Conservation (phyloP, 2,888 invertebrate genomes). For the Gandaritis pyraliata region DNA sequence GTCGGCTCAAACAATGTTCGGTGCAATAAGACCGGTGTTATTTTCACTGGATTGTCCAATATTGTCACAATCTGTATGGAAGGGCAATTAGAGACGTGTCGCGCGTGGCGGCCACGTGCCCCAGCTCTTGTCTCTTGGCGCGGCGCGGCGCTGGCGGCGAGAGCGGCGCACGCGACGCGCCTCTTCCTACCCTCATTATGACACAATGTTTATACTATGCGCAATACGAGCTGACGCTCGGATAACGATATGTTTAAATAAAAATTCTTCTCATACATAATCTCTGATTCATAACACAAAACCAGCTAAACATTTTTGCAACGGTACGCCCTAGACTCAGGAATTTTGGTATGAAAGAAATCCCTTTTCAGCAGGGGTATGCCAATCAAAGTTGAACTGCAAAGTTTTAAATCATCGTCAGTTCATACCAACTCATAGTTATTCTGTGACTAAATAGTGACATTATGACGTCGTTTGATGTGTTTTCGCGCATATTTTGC, state of each 20-base stretch:
- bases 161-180: conserved; percentile 42
- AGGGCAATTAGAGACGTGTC: conserved; percentile 81
- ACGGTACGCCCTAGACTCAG: conserved; percentile 49
- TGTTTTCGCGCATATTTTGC: too few relatives aligned
- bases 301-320: conserved; percentile 7
- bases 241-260: conserved; percentile 65
- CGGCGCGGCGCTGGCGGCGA: conserved; percentile 36
- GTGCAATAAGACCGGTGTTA: conserved; percentile 74
- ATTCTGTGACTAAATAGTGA: too few relatives aligned
- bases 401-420: too few relatives aligned
- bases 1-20: conserved; percentile 66
- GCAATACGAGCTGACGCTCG: conserved; percentile 55
- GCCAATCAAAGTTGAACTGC: too few relatives aligned
- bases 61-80: conserved; percentile 80
- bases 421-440: too few relatives aligned
- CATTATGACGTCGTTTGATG: too few relatives aligned
- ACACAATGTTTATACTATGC: conserved; percentile 71
- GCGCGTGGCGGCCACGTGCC: conserved; percentile 79
- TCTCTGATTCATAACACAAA: conserved; percentile 32
- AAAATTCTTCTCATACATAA: conserved; percentile 42
- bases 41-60: conserved; percentile 83
- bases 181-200: conserved; percentile 61
- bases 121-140: conserved; percentile 33
- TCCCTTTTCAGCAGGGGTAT: too few relatives aligned
- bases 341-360: conserved; percentile 72